Evolutionary conservation across 2,113 vertebrate genomes (phyloP).

Genomic region (Acrocephalus kingi): DNA sequence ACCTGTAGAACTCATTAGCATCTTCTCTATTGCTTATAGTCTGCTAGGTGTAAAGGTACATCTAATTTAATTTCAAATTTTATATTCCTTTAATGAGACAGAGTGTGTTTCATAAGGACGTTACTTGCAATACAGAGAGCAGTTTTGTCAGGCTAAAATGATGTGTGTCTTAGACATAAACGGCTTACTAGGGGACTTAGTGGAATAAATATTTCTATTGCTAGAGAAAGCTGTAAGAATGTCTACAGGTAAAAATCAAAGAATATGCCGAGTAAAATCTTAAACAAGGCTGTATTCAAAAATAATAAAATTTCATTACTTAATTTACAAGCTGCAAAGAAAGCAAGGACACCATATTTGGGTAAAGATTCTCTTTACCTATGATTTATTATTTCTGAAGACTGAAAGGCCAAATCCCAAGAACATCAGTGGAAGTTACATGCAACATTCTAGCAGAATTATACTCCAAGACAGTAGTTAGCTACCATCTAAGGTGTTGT

Average conservation of each 20-base stretch:
- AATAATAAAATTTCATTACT: not conserved
- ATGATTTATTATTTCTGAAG: not conserved
- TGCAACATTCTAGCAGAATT: not conserved
- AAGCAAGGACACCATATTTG: not conserved
- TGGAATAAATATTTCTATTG: not conserved
- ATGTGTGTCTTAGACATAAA: not conserved
- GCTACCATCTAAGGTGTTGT: not conserved
- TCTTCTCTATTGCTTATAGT: not conserved
- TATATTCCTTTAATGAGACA: slow-evolving; percentile 31
- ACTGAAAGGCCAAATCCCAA: not conserved
- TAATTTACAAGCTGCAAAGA: not conserved
- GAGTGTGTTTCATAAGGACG: not conserved
- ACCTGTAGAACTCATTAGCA: not conserved
- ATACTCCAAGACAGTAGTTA: not conserved
- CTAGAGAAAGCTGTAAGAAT: not conserved
- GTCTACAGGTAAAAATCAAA: not conserved
- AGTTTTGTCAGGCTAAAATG: slow-evolving; percentile 13
- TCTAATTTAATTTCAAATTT: slow-evolving; percentile 41
- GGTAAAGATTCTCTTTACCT: not conserved
- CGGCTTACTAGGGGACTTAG: not conserved
- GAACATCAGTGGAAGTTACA: not conserved
- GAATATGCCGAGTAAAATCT: not conserved
- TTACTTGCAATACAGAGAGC: not conserved
- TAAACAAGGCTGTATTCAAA: not conserved
- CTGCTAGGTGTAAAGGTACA: not conserved